phyloP scores from a whole-genome alignment of 2,113 vertebrate genomes.

The Desmodus rotundus region DNA sequence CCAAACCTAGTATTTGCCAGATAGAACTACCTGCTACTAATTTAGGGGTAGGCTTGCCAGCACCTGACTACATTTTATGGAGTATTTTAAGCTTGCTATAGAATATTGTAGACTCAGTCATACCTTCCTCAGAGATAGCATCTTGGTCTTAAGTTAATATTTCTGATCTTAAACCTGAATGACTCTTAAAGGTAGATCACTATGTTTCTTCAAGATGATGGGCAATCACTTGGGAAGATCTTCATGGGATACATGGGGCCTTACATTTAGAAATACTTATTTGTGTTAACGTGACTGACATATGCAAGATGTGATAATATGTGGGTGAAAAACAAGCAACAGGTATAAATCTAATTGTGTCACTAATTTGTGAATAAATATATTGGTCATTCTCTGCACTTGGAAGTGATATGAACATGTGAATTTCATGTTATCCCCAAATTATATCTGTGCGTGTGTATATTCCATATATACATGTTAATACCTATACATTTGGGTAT shows the following conservation, averaged over 20 bases:
- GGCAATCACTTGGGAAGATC: not conserved
- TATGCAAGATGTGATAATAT: not conserved
- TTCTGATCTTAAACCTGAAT: not conserved
- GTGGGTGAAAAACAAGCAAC: not conserved
- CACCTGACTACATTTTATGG: too few species aligned
- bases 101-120: not conserved
- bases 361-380: not conserved
- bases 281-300: not conserved
- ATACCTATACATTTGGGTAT: not conserved
- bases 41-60: not conserved
- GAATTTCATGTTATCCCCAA: not conserved
- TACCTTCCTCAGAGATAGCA: not conserved
- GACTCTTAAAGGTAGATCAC: not conserved
- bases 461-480: not conserved
- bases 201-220: not conserved
- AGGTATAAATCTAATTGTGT: not conserved
- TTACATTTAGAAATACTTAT: not conserved
- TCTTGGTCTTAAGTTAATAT: not conserved
- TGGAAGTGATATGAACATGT: not conserved
- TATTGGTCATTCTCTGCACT: not conserved
- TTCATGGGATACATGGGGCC: fast-evolving
- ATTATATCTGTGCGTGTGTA: not conserved
- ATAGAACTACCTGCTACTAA: not conserved
- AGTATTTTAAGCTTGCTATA: not conserved
- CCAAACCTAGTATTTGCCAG: not conserved